Evolutionary conservation across 2,888 invertebrate species (phyloP), one percentile per base, ranked within the genome.

Genomic region (Pyrocoelia pectoralis): DNA sequence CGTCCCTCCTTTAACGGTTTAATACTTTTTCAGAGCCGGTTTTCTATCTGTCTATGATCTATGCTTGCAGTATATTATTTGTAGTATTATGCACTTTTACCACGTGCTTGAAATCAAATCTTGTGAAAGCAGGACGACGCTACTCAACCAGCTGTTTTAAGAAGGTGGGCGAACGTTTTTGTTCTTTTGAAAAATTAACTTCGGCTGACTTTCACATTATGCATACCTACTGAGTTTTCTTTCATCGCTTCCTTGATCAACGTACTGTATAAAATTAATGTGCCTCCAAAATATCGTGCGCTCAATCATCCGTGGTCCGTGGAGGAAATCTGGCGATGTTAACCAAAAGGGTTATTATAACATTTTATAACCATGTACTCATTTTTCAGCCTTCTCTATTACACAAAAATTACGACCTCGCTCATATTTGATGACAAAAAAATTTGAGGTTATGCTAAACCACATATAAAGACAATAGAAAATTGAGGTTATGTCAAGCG

Each of bases 21-120:
- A 51, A 62, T 52, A 62, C 60, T 66, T 69, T 70, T 70, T 63
- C 62, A 56, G 58, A 70, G 65, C 69, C 65, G 66, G 69, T 70
- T 68, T 60, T 56, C 67, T 65, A 65, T 68, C 66, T 63, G 63
- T 68, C 68, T 67, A 70, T 70, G 68, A 70, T 70, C 70, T 70
- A 68, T 54, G 62, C 43, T 56, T 55, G 54, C 54, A 40, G 33
- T 50, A 48, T 43, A 40, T 52, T 43, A 56, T 43, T 18, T 53
- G 19, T 38, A 40, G 43, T 52, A n/a, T n/a, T n/a, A 49, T 61
- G 55, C 54, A 63, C 59, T 46, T 54, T 63, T 61, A 59, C 56
- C 14, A 51, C 43, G 24, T 28, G 61, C 38, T 18, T 58, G 58
- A 46, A 51, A 29, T 57, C 14, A 12, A 14, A 56, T 49, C 40